Base-by-base conservation (phyloP, 2,888 invertebrate genomes). In the Lepidochrysops patricia region DNA sequence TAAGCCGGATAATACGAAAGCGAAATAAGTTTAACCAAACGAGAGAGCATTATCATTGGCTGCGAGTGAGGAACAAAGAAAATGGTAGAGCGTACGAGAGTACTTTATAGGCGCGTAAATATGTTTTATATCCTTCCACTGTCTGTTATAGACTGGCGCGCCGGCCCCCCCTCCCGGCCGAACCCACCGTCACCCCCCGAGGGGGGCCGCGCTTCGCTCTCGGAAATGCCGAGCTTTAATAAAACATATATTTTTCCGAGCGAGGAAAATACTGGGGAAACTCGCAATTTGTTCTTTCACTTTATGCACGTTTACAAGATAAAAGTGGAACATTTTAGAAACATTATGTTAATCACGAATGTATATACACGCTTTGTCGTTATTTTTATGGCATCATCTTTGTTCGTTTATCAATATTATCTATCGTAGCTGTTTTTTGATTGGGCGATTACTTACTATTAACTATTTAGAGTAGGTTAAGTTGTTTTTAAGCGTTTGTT, bases 21-120 rank as follows among this genome's bases (percentile, higher is more conserved):
- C 82, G 84, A 88, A 88, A 88, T 88, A 88, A 86, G 87, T 87
- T 86, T 84, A 88, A 85, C 83, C 81, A 80, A 89, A 87, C 84
- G 84, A 80, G 82, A 82, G 84, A 82, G 85, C 87, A 87, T 87
- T 87, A 89, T 89, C 86, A 87, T 88, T 86, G 88, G 89, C 85
- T 83, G 76, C 79, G 80, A 86, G 87, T 79, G 72, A 77, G 82
- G 88, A 89, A 89, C 89, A 89, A 89, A 89, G 88, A 88, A 87
- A 89, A 87, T 84, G 82, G 84, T 85, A 77, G 85, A 84, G 84
- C 84, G 87, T 84, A 88, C 87, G 83, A 88, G 87, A 88, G 89
- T 88, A 87, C 88, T 89, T 89, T 89, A 89, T 89, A 89, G 89
- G 88, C 88, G 89, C 89, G 89, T 89, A 89, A 89, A 89, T 89